phyloP scores from a whole-genome alignment of 2,113 vertebrate genomes.

The Theropithecus gelada region DNA sequence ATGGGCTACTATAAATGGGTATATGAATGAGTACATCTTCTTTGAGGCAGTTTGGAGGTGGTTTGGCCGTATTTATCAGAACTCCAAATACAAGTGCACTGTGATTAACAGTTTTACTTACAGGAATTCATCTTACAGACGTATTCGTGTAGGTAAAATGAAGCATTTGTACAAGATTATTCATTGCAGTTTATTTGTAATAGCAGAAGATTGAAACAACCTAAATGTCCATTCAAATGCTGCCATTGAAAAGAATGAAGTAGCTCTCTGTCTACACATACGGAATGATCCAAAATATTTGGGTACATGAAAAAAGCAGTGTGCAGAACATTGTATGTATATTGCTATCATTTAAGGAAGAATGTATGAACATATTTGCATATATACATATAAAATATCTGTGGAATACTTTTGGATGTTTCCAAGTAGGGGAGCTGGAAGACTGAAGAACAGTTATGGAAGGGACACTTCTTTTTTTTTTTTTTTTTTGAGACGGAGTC shows the following conservation, averaged over 20 bases:
- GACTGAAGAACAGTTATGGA: not conserved
- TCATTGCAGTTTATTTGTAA: slow-evolving; percentile 16
- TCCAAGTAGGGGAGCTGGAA: not conserved
- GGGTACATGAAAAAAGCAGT: not conserved
- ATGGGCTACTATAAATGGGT: not conserved
- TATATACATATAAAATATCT: not conserved
- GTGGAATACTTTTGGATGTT: not conserved
- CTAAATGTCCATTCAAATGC: not conserved
- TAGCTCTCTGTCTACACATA: not conserved
- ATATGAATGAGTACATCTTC: not conserved
- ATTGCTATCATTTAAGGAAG: slow-evolving; percentile 10
- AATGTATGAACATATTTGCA: not conserved
- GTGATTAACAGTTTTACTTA: slow-evolving; percentile 13
- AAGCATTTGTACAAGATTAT: not conserved
- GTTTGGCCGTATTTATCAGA: not conserved
- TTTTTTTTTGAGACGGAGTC: not conserved
- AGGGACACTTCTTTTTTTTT: not conserved
- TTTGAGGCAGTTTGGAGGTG: not conserved
- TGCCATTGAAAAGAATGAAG: not conserved
- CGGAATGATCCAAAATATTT: not conserved
- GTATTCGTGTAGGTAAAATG: not conserved
- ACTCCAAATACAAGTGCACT: not conserved
- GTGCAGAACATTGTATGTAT: not conserved
- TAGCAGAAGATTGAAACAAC: not conserved
- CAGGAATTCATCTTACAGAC: not conserved